Conservation (phyloP, 2,113 vertebrate species). For the Hippocampus mohnikei region DNA sequence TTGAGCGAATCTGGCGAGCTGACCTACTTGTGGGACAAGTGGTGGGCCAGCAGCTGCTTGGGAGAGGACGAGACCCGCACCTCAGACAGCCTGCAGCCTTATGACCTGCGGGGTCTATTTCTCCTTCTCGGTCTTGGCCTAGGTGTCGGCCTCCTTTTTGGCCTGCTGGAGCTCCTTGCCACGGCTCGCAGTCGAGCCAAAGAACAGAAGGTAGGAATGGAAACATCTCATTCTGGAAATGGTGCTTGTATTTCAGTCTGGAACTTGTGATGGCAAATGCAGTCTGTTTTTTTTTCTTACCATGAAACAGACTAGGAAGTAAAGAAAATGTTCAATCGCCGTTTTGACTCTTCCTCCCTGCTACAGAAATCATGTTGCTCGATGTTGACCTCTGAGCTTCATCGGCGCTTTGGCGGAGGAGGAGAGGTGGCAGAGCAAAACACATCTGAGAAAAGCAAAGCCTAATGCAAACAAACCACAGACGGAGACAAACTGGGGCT, state of each 20-base stretch:
- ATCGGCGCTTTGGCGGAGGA: slow-evolving; percentile 68
- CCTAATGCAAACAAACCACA: slow-evolving; percentile 48
- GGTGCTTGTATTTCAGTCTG: neutral
- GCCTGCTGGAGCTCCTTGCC: slow-evolving; percentile 76
- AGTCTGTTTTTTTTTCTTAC: no score
- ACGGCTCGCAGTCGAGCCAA: slow-evolving; percentile 72
- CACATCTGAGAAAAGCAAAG: slow-evolving; percentile 72
- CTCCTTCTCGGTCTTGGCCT: slow-evolving; percentile 79
- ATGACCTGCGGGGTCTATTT: slow-evolving; percentile 77
- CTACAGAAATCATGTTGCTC: slow-evolving; percentile 83
- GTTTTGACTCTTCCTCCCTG: neutral
- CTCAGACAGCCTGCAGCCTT: slow-evolving; percentile 60
- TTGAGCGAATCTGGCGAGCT: slow-evolving; percentile 78
- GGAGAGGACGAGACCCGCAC: slow-evolving; percentile 3
- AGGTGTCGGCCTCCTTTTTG: slow-evolving; percentile 69
- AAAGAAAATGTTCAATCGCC: neutral
- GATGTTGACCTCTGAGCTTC: slow-evolving; percentile 77
- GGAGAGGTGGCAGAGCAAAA: slow-evolving; percentile 63
- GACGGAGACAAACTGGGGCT: neutral
- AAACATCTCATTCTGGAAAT: neutral
- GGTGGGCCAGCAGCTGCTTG: slow-evolving; percentile 82
- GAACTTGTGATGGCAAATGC: neutral
- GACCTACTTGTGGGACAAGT: slow-evolving; percentile 76
- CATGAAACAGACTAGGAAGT: no score
- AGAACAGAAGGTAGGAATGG: slow-evolving; percentile 69